A percentile compares a stretch with the other conserved stretches of the same genome.
Conservation (phyloP, 2,888 invertebrate species). For the Scaptomyza parva region DNA sequence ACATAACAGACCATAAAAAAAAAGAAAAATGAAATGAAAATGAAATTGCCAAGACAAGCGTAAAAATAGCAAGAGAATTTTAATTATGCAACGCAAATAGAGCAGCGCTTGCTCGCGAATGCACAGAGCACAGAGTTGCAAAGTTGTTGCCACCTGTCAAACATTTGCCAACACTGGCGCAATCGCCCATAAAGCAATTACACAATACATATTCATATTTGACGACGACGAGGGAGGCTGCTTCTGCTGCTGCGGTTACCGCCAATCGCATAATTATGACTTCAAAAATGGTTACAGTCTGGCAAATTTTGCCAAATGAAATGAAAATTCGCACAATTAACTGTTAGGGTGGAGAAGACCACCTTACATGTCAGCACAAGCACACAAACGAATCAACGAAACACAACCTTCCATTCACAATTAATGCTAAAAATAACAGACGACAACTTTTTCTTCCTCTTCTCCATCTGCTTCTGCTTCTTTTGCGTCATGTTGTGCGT, state of each 20-base stretch:
- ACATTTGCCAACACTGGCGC: constrained; percentile 31
- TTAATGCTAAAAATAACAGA: constrained; percentile 75
- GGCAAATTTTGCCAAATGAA: constrained; percentile 74
- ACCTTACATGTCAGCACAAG: constrained; percentile 67
- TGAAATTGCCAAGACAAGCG: constrained; percentile 62
- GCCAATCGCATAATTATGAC: constrained; percentile 69
- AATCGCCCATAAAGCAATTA: constrained; percentile 2
- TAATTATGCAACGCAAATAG: constrained; percentile 65
- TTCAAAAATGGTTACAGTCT: constrained; percentile 71
- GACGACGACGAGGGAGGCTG: not conserved
- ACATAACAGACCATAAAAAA: no score
- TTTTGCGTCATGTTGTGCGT: constrained; percentile 37
- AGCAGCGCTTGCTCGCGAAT: constrained; percentile 17
- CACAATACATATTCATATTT: constrained; percentile 21
- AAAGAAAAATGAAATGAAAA: no score
- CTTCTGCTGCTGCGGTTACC: not conserved
- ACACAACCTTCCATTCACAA: constrained; percentile 69
- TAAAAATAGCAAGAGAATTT: constrained; percentile 64
- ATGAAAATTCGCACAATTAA: constrained; percentile 77
- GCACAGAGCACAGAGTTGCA: not conserved
- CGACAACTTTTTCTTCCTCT: constrained; percentile 1
- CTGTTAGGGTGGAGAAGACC: constrained; percentile 15
- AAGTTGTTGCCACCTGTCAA: constrained; percentile 17
- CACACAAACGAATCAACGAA: not conserved
- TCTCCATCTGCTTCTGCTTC: not conserved